Evolutionary conservation across 1,140 invertebrate species (phyloP).

Genomic region (Leucophenga varia): DNA sequence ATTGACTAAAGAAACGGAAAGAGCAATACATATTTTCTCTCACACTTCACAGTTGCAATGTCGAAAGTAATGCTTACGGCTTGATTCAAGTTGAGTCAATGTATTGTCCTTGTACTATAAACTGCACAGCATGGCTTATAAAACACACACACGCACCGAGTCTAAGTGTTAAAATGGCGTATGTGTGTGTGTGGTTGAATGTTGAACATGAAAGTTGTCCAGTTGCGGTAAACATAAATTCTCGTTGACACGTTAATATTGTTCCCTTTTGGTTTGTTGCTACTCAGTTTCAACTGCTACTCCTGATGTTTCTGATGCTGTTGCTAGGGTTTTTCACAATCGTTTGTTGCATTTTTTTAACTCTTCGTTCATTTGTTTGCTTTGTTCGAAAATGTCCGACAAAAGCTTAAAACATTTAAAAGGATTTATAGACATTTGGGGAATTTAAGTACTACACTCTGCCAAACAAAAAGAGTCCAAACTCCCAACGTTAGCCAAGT

Average conservation of each 20-base stretch:
- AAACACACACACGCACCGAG: too few species aligned
- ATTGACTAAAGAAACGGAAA: too few species aligned
- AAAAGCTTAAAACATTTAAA: slow-evolving; percentile 55
- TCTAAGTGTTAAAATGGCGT: too few species aligned
- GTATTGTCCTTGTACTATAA: too few species aligned
- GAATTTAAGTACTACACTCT: slow-evolving; percentile 38
- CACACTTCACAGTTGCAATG: too few species aligned
- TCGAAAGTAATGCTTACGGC: too few species aligned
- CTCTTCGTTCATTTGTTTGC: slow-evolving; percentile 12
- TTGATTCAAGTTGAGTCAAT: neutral
- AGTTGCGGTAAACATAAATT: slow-evolving; percentile 54
- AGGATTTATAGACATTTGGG: slow-evolving; percentile 54
- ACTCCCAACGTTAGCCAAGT: too few species aligned
- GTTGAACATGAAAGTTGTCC: slow-evolving; percentile 52
- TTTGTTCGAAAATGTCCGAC: slow-evolving; percentile 49
- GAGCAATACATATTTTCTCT: too few species aligned
- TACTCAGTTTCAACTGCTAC: neutral
- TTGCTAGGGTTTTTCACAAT: too few species aligned
- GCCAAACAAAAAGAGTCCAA: slow-evolving; percentile 15
- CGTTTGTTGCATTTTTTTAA: slow-evolving; percentile 15
- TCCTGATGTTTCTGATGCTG: slow-evolving; percentile 7
- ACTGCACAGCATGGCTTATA: neutral
- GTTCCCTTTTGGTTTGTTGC: slow-evolving; percentile 46
- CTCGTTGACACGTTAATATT: slow-evolving; percentile 54
- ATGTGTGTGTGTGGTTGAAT: slow-evolving; percentile 6